These are phyloP conservation scores for Lasius fuliginosus DNA, from an alignment of 2,888 invertebrate genomes.

Conservation along the genomic window DNA sequence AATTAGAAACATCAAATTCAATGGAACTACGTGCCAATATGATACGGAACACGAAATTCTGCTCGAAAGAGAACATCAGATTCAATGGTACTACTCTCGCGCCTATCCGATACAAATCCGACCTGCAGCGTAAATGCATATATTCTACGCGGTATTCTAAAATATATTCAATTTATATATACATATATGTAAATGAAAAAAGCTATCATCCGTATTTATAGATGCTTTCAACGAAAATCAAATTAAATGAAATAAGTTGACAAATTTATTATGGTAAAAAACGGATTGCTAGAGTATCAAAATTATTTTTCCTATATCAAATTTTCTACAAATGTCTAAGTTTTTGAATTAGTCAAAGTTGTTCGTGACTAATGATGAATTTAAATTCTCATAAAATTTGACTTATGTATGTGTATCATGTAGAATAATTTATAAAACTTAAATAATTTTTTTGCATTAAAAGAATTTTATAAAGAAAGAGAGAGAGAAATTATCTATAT, in stretches of 20 bases:
- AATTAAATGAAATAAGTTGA: neutral
- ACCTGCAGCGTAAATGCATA: slow-evolving; percentile 25
- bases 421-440: neutral
- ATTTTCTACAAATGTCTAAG: neutral
- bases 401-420: neutral
- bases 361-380: neutral
- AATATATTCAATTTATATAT: slow-evolving; percentile 22
- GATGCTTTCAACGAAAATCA: neutral
- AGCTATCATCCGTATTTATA: neutral
- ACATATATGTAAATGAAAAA: neutral
- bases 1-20: slow-evolving; percentile 64
- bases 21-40: slow-evolving; percentile 53
- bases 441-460: neutral
- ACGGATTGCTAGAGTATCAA: neutral
- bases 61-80: slow-evolving; percentile 58
- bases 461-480: neutral
- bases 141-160: neutral
- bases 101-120: slow-evolving; percentile 53
- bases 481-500: neutral
- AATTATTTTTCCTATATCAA: neutral
- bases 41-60: slow-evolving; percentile 51
- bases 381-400: neutral
- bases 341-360: neutral
- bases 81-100: slow-evolving; percentile 48
- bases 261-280: slow-evolving; percentile 1